Base-by-base conservation (phyloP, 2,888 invertebrate species). In the Sarcophaga caerulescens region DNA sequence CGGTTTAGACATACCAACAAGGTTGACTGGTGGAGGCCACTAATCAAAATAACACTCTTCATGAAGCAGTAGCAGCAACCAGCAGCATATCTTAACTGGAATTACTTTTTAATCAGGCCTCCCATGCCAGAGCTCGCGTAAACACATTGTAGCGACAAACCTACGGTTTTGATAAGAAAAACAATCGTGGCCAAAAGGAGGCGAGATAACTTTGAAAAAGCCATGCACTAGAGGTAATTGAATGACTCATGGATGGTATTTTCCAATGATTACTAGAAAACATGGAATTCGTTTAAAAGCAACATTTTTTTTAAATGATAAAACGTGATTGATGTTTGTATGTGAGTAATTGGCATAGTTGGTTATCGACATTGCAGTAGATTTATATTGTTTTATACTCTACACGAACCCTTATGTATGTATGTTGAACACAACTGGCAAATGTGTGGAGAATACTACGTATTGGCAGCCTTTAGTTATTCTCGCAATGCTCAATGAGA, bases 231-330 rank as follows among this genome's bases (percentile, higher is more conserved):
- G 45, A 60, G 21, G 52, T 62, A 77, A 74, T 85, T 81, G 45
- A 81, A 85, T 85, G 85, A 85, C 73, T 85, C 81, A 85, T 57
- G 73, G 35, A 63, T 35, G 60, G 71, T 52, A 71, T 76, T 80
- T 85, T 77, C 73, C 84, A 80, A 73, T 66, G 80, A 66, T 45
- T 47, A 68, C 8, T 25, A 35, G 35, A 10, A 35, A 35, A 47
- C 60, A 75, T 76, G 12, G 14, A 60, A 60, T 84, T 60, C 66
- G 47, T 23, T 44, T 23, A 73, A 80, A 66, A 4, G 59, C 35
- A 35, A 35, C 35, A 35, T 35, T 35, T 35, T 35, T 59, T 73
- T 68, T 23, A 17, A 12, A 23, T 62, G 52, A 81, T 68, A 19
- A 52, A 68, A 17, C 35, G 66, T 19, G 44, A 69, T 75, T 69